Evolutionary conservation across 2,797 vertebrate species (phyloP).

Genomic region (Erethizon dorsatum): DNA sequence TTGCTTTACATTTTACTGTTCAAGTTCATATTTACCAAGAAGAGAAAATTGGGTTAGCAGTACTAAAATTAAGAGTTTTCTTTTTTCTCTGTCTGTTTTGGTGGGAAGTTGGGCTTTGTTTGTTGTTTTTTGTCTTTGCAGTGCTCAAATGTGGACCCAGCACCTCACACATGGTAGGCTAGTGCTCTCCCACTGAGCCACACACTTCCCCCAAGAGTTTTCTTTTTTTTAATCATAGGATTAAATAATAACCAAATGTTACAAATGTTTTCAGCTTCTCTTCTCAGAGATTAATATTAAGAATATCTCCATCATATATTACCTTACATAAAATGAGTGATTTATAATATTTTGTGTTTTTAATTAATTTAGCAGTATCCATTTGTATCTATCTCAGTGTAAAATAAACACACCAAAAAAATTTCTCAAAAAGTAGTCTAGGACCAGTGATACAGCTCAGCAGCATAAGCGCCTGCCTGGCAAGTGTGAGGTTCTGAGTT

Average conservation of each 20-base stretch:
- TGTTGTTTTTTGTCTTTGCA: too few species aligned
- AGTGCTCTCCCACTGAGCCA: too few species aligned
- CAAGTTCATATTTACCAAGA: conserved; percentile 58
- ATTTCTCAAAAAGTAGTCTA: conserved; percentile 49
- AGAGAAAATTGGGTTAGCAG: conserved; percentile 35
- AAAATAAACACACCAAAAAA: conserved; percentile 27
- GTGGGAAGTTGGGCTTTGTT: too few species aligned
- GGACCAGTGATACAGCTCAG: too few species aligned
- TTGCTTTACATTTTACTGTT: conserved; percentile 66
- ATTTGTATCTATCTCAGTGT: conserved; percentile 49
- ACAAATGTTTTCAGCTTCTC: conserved; percentile 56
- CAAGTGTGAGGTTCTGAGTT: too few species aligned
- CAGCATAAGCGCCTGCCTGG: too few species aligned
- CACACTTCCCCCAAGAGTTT: neutral
- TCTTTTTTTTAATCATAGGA: conserved; percentile 34
- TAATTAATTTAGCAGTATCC: conserved; percentile 33
- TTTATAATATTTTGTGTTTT: conserved; percentile 60
- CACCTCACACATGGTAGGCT: too few species aligned
- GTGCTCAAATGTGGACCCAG: too few species aligned
- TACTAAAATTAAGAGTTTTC: neutral
- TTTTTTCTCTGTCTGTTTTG: neutral
- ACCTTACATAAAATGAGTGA: conserved; percentile 50
- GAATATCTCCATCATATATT: neutral
- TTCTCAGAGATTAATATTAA: conserved; percentile 61
- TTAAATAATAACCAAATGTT: conserved; percentile 58